Conservation (phyloP, 2,888 invertebrate genomes). For the Lasioglossum villosulum region DNA sequence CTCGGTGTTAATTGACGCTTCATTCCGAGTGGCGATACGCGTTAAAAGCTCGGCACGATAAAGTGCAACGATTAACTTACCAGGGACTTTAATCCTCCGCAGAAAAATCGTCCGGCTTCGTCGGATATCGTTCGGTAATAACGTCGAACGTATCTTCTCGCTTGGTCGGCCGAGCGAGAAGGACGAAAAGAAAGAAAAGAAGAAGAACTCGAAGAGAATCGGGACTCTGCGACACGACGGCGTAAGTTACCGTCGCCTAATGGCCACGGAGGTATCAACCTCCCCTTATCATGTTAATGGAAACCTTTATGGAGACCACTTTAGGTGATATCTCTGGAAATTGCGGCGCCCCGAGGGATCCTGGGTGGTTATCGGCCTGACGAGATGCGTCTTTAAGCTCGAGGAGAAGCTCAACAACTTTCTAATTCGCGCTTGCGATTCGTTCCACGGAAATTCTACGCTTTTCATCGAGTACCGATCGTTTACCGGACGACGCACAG, state of each 20-base stretch:
- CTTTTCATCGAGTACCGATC: background rate
- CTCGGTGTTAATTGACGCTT: slow-evolving; percentile 61
- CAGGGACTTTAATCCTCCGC: slow-evolving; percentile 41
- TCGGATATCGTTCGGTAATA: slow-evolving; percentile 45
- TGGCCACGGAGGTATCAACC: slow-evolving; percentile 61
- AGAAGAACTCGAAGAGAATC: slow-evolving; percentile 47
- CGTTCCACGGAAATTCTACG: background rate
- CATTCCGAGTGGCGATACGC: slow-evolving; percentile 47
- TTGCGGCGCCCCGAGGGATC: slow-evolving; percentile 57
- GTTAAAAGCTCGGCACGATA: slow-evolving; percentile 67
- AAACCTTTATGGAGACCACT: slow-evolving; percentile 73
- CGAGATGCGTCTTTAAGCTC: slow-evolving; percentile 41
- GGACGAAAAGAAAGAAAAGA: background rate
- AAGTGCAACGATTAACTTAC: slow-evolving; percentile 62
- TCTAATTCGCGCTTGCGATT: slow-evolving; percentile 32
- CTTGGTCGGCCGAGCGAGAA: background rate
- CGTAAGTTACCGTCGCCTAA: slow-evolving; percentile 58
- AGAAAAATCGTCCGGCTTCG: slow-evolving; percentile 40
- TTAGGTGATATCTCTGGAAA: slow-evolving; percentile 66
- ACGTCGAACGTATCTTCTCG: slow-evolving; percentile 43
- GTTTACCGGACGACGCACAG: background rate
- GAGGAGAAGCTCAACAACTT: background rate
- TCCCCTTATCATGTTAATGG: slow-evolving; percentile 75
- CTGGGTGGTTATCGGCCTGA: slow-evolving; percentile 69
- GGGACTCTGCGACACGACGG: slow-evolving; percentile 38